Evolutionary conservation across 2,888 invertebrate species (phyloP), one percentile per base, ranked within the genome.

Genomic region (Idaea aversata): DNA sequence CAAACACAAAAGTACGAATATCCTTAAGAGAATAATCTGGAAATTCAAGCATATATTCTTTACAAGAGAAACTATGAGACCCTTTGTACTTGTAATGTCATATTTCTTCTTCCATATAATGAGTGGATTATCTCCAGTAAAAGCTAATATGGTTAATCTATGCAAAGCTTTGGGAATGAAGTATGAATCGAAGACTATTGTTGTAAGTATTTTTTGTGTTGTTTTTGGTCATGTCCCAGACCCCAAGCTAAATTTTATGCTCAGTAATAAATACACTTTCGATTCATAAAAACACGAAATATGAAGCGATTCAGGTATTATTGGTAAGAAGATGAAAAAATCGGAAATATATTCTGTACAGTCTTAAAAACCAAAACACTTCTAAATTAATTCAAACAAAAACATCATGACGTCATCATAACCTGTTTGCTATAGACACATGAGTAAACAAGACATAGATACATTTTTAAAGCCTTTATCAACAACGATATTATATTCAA

Each of bases 71-170:
- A 94, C 94, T 0, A 76, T 93, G 75, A 88, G 93, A 63, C 94
- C 94, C 0, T 91, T 94, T 47, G 72, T 77, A 5, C 71, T 94
- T 15, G 93, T 94, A 2, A 86, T 94, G 77, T 88, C 90, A 0
- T 93, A 93, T 76, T 94, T 94, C 82, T 83, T 93, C 57, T 93
- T 94, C 66, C 85, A 92, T 59, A 91, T 93, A 5, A 89, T 93
- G 80, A 91, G 93, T 63, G 94, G 94, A 0, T 72, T 93, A 4
- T 70, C 85, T 10, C 87, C 93, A 0, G 85, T 94, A n/a, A 86
- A 92, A 65, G 94, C 94, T 0, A 94, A 94, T 73, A 91, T 94
- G 88, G 92, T 94, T 7, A 94, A 94, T 64, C 78, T 94, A 15
- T 94, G 93, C 73, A 90, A 88, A 68, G 82, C 93, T 70, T 72